Evolutionary conservation across 2,113 vertebrate species (phyloP).

Genomic region (Nansenia antarctica): DNA sequence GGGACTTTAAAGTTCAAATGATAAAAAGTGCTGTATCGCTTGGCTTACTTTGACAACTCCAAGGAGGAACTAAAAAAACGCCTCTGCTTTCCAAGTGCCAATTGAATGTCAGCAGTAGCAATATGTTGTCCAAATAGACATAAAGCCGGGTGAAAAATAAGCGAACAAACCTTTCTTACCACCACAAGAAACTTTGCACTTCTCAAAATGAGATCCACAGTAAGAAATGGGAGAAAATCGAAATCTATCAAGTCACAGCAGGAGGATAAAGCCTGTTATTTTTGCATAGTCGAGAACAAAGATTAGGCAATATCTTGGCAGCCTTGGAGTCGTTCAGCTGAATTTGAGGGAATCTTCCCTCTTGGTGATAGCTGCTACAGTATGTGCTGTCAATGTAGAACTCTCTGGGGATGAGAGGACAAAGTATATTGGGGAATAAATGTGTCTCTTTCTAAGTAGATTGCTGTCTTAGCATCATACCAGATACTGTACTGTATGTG

Average conservation of each 20-base stretch:
- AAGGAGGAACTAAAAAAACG: slow-evolving; percentile 40
- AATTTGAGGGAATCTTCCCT: slow-evolving; percentile 2
- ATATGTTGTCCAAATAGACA: slow-evolving; percentile 49
- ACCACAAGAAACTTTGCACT: slow-evolving; percentile 43
- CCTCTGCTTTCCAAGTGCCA: slow-evolving; percentile 42
- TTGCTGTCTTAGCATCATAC: not conserved
- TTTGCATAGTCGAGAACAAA: slow-evolving; percentile 3
- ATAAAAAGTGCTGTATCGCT: slow-evolving; percentile 51
- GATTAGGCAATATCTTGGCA: slow-evolving; percentile 16
- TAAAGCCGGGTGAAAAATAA: slow-evolving; percentile 53
- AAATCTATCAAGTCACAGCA: slow-evolving; percentile 11
- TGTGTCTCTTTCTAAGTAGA: not conserved
- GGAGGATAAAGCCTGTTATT: slow-evolving; percentile 5
- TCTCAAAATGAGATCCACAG: slow-evolving; percentile 35
- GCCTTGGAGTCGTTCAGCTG: not conserved
- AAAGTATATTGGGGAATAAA: slow-evolving; percentile 18
- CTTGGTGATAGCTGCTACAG: not conserved
- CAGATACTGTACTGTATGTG: too few relatives aligned
- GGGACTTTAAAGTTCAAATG: slow-evolving; percentile 45
- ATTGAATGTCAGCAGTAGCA: slow-evolving; percentile 47
- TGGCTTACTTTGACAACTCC: slow-evolving; percentile 51
- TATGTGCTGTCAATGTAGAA: slow-evolving; percentile 11
- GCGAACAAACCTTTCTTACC: slow-evolving; percentile 41
- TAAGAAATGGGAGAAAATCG: slow-evolving; percentile 35
- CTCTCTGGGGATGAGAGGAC: slow-evolving; percentile 12